Evolutionary conservation across 2,888 invertebrate species (phyloP), one percentile per base, ranked within the genome.

Genomic region (Chalcis sispes): DNA sequence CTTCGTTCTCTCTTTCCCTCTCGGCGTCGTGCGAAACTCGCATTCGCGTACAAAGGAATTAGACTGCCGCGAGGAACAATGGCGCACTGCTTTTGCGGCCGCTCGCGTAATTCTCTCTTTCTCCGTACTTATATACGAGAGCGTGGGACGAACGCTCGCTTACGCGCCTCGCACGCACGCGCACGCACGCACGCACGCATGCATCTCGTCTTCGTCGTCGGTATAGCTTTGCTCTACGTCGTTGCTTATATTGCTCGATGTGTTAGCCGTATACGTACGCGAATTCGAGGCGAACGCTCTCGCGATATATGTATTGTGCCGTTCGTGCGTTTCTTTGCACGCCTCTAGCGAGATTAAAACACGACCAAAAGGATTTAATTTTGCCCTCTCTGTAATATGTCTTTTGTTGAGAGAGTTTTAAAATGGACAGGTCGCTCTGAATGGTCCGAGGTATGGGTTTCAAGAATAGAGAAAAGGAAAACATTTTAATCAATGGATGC

Each of bases 1-100:
- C 42, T n/a, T n/a, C n/a, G n/a, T n/a, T n/a, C 54, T 15, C 15
- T 15, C 66, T 20, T 15, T 18, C 27, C 32, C 20, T 18, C 23
- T 13, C 52, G 8, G 46, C 65, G 18, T 36, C 77, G 77, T 77
- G 77, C 77, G 77, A 77, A 77, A 74, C 77, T 77, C 71, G 71
- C 74, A 65, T 77, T 61, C 73, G 66, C 66, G 46, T 25, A 77
- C 77, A 77, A 77, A 75, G 69, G 75, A 77, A 77, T 77, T 75
- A 75, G 77, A 77, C 74, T 72, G 74, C 65, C 50, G 64, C 20
- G 50, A 15, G 61, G 50, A 65, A 73, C 59, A 73, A 73, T 72
- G 54, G 59, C 42, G 66, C 71, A 52, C 59, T 18, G 58, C 42
- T 40, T 40, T 61, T 50, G 40, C 46, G 72, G 48, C 13, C 25